Evolutionary conservation across 2,888 invertebrate species (phyloP), one percentile per base, ranked within the genome.

Genomic region (Crematogaster levior): DNA sequence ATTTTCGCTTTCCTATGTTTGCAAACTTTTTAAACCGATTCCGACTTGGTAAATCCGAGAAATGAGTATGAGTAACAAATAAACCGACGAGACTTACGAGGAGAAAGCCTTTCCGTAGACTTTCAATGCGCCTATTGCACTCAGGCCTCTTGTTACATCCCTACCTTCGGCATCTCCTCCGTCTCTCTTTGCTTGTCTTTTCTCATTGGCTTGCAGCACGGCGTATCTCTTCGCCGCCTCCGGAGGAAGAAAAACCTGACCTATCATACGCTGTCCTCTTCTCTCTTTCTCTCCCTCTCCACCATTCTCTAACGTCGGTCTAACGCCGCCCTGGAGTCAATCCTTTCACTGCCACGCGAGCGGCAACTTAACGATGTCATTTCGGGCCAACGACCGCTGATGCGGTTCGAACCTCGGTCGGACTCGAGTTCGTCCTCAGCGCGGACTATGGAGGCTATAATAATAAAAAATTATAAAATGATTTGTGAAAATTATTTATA

Each of bases 301-400:
- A 30, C 73, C 56, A 27, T 65, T 73, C 81, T 73, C 74, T 85
- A 85, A 82, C 73, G 56, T 68, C 63, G 46, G 79, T 84, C 82
- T 79, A 82, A 84, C 53, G 77, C 77, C 65, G 79, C 48, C 81
- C 77, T 77, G 81, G 46, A 85, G 81, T 79, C 77, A 68, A 79
- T 85, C 82, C 85, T 85, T 85, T 85, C 85, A 84, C 84, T 85
- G 83, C 83, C 85, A 80, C 84, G 66, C 86, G 77, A 84, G 80
- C 84, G 72, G 82, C 74, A 70, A 84, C 66, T 79, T 82, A 86
- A 86, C 81, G 83, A 86, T 77, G 82, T 86, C 84, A 84, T 85
- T 85, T 79, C 77, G 82, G 85, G 81, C 72, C 86, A 86, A 86
- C 72, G 85, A 86, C 86, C 85, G 82, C 46, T 61, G 30, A 43